phyloP scores from a whole-genome alignment of 2,113 vertebrate genomes.

The Miniopterus natalensis region DNA sequence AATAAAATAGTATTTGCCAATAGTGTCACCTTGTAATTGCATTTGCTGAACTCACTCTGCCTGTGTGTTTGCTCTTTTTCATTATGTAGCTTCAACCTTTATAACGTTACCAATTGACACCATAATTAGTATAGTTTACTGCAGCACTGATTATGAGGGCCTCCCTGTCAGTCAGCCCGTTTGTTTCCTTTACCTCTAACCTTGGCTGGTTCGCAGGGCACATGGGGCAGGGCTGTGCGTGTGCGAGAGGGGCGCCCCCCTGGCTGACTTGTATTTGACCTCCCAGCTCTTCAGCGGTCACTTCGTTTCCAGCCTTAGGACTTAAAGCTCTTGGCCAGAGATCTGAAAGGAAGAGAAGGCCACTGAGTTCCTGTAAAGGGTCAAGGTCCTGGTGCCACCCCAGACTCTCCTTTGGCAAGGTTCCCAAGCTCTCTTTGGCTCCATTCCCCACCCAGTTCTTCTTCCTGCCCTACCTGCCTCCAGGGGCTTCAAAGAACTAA shows the following conservation, averaged over 20 bases:
- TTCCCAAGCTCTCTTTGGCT: background rate
- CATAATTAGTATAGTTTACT: constrained; percentile 86
- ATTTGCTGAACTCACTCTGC: constrained; percentile 79
- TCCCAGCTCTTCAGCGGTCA: constrained; percentile 52
- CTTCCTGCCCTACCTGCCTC: constrained; percentile 78
- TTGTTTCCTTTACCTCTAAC: constrained; percentile 77
- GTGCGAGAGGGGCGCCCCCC: background rate
- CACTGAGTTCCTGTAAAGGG: background rate
- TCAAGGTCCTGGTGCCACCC: too few relatives aligned
- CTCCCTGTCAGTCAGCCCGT: constrained; percentile 85
- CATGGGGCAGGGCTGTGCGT: constrained; percentile 16
- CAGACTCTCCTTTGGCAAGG: background rate
- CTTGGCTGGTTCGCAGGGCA: constrained; percentile 76
- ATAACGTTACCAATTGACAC: constrained; percentile 83
- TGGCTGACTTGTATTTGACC: constrained; percentile 53
- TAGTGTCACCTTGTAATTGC: constrained; percentile 85
- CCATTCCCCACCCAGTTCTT: background rate
- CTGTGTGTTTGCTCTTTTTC: constrained; percentile 81
- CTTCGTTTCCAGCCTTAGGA: constrained; percentile 48
- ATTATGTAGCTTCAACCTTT: constrained; percentile 81
- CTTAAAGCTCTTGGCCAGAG: background rate
- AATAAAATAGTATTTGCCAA: constrained; percentile 84
- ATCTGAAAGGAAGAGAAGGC: background rate
- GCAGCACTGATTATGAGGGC: constrained; percentile 84
- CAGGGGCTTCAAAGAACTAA: constrained; percentile 79